phyloP scores from a whole-genome alignment of 92 coral and sea anemone genomes.

The Siderastrea radians region DNA sequence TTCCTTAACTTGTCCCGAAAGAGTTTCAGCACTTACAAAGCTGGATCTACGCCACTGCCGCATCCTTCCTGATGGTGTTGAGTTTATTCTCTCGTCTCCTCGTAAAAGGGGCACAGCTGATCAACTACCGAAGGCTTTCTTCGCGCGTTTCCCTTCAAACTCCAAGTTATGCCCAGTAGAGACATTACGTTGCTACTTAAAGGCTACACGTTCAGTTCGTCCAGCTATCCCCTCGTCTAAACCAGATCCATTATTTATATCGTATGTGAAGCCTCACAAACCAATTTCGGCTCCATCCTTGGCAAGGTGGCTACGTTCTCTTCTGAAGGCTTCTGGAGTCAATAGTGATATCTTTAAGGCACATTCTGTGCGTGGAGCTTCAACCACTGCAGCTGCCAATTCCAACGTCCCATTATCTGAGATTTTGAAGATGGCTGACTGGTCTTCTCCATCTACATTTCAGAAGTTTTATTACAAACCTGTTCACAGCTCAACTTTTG shows the following conservation, averaged over 20 bases:
- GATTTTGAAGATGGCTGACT: conserved; percentile 62
- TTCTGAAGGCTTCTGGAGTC: conserved; percentile 12
- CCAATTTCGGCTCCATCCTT: conserved; percentile 37
- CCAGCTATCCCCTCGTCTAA: conserved; percentile 11
- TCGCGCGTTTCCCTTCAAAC: conserved; percentile 1
- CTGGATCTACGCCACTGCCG: not conserved
- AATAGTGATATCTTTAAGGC: conserved; percentile 41
- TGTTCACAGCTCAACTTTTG: conserved; percentile 30
- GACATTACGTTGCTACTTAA: not conserved
- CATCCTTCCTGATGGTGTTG: conserved; percentile 29
- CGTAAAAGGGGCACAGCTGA: conserved; percentile 17
- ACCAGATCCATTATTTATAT: conserved; percentile 13
- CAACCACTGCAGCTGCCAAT: conserved; percentile 65
- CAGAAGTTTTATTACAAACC: conserved; percentile 63
- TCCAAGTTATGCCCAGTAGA: conserved; percentile 23
- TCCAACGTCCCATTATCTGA: conserved; percentile 29
- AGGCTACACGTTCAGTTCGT: conserved; percentile 24
- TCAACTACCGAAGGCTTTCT: conserved; percentile 10
- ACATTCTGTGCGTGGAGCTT: conserved; percentile 56
- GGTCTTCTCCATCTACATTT: conserved; percentile 62
- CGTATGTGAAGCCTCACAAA: conserved; percentile 32
- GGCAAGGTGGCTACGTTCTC: conserved; percentile 6
- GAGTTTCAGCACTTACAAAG: not conserved
- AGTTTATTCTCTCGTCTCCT: conserved; percentile 16
- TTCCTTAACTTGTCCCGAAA: too few relatives aligned